These are phyloP conservation scores for Meriones unguiculatus DNA, from an alignment of 2,113 vertebrate genomes.

Conservation along the genomic window DNA sequence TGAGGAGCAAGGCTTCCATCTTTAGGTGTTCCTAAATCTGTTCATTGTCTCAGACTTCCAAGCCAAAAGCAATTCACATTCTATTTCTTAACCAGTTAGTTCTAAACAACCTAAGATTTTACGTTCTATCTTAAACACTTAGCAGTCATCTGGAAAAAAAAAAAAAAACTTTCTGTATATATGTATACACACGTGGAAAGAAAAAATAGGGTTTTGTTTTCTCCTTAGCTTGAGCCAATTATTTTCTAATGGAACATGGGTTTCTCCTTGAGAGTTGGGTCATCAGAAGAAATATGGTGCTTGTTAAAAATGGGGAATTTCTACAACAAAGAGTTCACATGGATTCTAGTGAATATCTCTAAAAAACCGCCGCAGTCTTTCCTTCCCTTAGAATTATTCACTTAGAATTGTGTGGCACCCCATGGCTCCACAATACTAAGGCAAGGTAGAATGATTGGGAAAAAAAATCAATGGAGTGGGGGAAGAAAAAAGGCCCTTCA, in stretches of 20 bases:
- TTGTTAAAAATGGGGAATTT: not conserved
- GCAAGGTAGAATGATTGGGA: not conserved
- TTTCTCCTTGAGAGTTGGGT: not conserved
- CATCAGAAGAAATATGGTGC: not conserved
- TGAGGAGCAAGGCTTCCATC: not conserved
- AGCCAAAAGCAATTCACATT: not conserved
- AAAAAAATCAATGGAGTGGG: no score
- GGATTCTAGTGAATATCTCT: not conserved
- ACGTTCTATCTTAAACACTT: not conserved
- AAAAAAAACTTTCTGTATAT: not conserved
- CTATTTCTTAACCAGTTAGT: not conserved
- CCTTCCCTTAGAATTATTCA: not conserved
- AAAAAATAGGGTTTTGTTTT: not conserved
- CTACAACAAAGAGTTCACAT: not conserved
- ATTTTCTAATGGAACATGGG: not conserved
- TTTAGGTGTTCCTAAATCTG: not conserved
- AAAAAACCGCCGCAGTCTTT: not conserved
- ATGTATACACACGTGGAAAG: not conserved
- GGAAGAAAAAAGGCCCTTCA: not conserved
- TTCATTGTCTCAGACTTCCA: not conserved
- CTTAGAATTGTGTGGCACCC: rapidly evolving
- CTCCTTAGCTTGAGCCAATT: not conserved
- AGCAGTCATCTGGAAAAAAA: conserved; percentile 3
- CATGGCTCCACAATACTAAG: not conserved
- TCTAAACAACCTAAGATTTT: not conserved